Evolutionary conservation across 1,140 invertebrate genomes (phyloP).

Genomic region (Pachyrhynchus sulphureomaculatus): DNA sequence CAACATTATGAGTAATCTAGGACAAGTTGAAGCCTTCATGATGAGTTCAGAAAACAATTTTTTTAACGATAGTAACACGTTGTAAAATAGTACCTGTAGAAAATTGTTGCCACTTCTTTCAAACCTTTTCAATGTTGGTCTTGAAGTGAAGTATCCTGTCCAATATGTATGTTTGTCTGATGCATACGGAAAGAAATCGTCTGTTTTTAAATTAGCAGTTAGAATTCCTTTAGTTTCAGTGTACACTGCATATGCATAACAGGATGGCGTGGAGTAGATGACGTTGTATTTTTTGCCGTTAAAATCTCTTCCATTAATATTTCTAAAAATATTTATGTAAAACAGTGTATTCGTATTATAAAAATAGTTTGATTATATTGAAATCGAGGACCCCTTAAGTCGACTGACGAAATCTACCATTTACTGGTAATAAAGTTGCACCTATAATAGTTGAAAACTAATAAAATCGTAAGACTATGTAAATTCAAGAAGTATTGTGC

Average conservation of each 20-base stretch:
- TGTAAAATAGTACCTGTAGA: constrained; percentile 73
- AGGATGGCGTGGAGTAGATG: constrained; percentile 92
- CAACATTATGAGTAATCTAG: no score
- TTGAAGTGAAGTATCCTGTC: constrained; percentile 94
- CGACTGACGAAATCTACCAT: no score
- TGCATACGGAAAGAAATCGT: constrained; percentile 87
- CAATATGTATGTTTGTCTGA: constrained; percentile 80
- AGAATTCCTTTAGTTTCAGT: constrained; percentile 52
- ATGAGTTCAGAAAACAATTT: no score
- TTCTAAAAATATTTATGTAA: constrained; percentile 48
- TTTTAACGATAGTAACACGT: no score
- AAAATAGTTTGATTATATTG: no score
- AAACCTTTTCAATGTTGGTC: constrained; percentile 77
- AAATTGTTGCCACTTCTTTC: constrained; percentile 77
- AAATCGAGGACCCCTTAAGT: no score
- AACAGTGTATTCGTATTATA: no score
- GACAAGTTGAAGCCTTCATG: no score
- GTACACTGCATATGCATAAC: constrained; percentile 83
- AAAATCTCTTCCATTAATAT: constrained; percentile 43
- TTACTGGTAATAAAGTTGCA: no score
- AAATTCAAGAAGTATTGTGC: no score
- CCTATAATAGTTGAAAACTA: no score
- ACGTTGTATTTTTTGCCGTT: constrained; percentile 59
- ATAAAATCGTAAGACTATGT: no score
- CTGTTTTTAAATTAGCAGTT: constrained; percentile 35